A percentile compares a stretch with the other conserved stretches of the same genome.
Evolutionary conservation across 2,888 invertebrate genomes (phyloP).

Genomic region (Malthinus seriepunctatus): DNA sequence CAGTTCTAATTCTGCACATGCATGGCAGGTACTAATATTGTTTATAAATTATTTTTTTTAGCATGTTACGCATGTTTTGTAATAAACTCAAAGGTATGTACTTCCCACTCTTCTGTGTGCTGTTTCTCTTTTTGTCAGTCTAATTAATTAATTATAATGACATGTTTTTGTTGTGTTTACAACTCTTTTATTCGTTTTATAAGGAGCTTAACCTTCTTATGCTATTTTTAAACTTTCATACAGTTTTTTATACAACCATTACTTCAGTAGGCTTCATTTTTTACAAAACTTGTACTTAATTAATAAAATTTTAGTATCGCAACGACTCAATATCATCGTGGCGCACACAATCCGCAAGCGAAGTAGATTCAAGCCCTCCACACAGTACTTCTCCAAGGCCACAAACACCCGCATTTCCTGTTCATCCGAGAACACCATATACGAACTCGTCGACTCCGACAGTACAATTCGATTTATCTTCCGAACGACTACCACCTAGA

Average conservation of each 20-base stretch:
- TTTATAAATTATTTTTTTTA: conserved; percentile 23
- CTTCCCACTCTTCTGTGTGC: neutral
- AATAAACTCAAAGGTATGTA: conserved; percentile 3
- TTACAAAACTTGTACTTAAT: no score
- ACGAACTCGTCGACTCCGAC: conserved; percentile 74
- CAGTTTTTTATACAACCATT: no score
- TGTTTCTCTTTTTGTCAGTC: neutral
- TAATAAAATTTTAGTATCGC: conserved; percentile 53
- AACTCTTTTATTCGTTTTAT: conserved; percentile 3
- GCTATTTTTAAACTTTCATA: neutral
- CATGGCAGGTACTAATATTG: conserved; percentile 57
- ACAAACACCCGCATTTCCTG: conserved; percentile 93
- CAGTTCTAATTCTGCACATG: conserved; percentile 52
- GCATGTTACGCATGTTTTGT: conserved; percentile 5
- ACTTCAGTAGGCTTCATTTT: neutral
- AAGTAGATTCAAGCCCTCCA: conserved; percentile 59
- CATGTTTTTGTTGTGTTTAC: conserved; percentile 3
- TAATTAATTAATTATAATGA: neutral
- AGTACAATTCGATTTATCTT: conserved; percentile 56
- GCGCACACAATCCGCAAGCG: conserved; percentile 63
- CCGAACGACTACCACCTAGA: conserved; percentile 75
- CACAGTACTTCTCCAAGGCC: conserved; percentile 66
- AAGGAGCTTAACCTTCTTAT: no score
- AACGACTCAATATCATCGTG: conserved; percentile 72
- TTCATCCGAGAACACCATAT: conserved; percentile 86